Conservation (phyloP, 2,888 invertebrate genomes). For the Archips xylosteana region DNA sequence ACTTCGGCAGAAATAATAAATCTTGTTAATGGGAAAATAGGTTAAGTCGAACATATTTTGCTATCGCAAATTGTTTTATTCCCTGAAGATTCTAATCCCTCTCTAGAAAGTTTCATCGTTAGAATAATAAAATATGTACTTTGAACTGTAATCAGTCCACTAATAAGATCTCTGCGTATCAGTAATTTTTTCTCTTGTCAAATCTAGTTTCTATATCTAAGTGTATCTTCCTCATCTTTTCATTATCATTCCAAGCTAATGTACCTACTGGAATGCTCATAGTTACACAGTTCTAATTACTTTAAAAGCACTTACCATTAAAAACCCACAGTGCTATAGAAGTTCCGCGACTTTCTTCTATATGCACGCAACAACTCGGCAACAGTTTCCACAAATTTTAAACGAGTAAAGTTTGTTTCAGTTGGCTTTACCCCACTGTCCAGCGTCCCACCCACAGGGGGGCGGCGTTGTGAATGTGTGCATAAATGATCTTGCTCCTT, state of each 20-base stretch:
- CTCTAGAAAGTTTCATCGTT: neutral
- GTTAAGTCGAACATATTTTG: neutral
- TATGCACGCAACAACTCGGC: conserved; percentile 72
- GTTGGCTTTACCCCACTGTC: conserved; percentile 77
- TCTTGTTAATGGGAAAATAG: neutral
- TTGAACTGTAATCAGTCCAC: too few species aligned
- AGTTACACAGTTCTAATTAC: conserved; percentile 13
- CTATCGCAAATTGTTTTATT: neutral
- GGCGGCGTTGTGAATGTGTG: conserved; percentile 30
- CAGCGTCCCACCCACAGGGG: conserved; percentile 52
- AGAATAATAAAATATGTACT: neutral
- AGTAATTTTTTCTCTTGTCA: too few species aligned
- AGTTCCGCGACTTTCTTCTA: conserved; percentile 67
- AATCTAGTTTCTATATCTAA: neutral
- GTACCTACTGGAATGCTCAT: neutral
- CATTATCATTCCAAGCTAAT: neutral
- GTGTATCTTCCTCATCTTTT: neutral
- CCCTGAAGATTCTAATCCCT: neutral
- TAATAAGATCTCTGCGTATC: neutral
- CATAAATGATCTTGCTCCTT: conserved; percentile 57
- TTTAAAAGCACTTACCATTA: conserved; percentile 47
- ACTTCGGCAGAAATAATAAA: neutral
- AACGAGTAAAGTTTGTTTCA: conserved; percentile 84
- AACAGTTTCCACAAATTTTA: conserved; percentile 80
- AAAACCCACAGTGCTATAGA: conserved; percentile 66